Evolutionary conservation across 2,797 vertebrate genomes (phyloP), one percentile per base, ranked within the genome.

Genomic region (Anomalospiza imberbis): DNA sequence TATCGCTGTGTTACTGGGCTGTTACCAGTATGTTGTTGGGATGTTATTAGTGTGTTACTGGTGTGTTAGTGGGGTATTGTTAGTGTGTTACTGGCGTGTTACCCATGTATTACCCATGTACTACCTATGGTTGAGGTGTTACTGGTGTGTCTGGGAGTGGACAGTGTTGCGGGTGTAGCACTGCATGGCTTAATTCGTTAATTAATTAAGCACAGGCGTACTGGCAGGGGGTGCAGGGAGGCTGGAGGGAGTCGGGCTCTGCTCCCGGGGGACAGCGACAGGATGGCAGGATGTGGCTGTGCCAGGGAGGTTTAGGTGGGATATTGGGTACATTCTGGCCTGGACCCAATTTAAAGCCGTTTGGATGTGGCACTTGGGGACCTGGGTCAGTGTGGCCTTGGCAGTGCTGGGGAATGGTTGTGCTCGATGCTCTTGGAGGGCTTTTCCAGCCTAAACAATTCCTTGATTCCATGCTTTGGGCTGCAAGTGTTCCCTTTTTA

Each of bases 21-120:
- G 6, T 31, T 20, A 21, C 2, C 12, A 3, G 2, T 0, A 1
- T 26, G 22, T 45, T 26, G 6, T 4, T 68, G 9, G 2, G 3
- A 4, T 17, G 26, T 36, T 61, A 4, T 2, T 21, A 2, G 6
- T 20, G 17, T 71, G 38, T n/a, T 32, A 17, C 12, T 22, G 19
- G 4, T 5, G 1, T 40, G 31, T 40, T 26, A 15, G 2, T 42
- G 14, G 24, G 1, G 7, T 10, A 1, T 24, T n/a, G 6, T 3
- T 13, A 3, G 2, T 4, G 9, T 40, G 24, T 36, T 32, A 13
- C 4, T 17, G 1, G 67, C 1, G 0, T 32, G 9, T 38, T 18
- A 13, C n/a, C n/a, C n/a, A n/a, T n/a, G n/a, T 54, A 12, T 38
- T 8, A 51, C 4, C 17, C 13, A 0, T 28, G 7, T 32, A 6